Conservation (phyloP, 2,888 invertebrate species). For the Xanthorhoe designata region DNA sequence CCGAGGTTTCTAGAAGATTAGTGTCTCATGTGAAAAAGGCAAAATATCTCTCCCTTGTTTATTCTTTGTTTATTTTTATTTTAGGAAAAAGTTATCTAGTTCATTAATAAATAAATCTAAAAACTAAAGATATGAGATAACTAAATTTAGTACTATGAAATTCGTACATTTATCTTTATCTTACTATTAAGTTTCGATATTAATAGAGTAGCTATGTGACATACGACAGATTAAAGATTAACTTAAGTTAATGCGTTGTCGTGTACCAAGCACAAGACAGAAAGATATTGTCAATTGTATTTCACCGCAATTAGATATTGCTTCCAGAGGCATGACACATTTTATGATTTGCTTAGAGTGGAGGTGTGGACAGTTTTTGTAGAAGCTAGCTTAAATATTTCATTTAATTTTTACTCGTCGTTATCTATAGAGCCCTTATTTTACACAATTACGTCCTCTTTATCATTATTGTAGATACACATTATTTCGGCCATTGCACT, state of each 20-base stretch:
- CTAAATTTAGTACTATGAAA: background rate
- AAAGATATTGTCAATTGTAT: conserved; percentile 23
- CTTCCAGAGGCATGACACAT: conserved; percentile 38
- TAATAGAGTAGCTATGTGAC: background rate
- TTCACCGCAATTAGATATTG: conserved; percentile 31
- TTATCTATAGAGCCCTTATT: conserved; percentile 21
- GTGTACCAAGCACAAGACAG: conserved; percentile 42
- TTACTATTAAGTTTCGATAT: background rate
- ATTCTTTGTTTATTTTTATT: too few relatives aligned
- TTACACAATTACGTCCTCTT: conserved; percentile 15
- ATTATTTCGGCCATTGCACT: conserved; percentile 2
- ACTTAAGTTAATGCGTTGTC: conserved; percentile 26
- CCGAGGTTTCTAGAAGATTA: too few relatives aligned
- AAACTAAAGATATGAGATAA: background rate
- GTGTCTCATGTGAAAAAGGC: too few relatives aligned
- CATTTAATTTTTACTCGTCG: conserved; percentile 17
- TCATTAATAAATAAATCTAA: background rate
- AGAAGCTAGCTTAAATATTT: conserved; percentile 17
- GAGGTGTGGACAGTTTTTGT: conserved; percentile 36
- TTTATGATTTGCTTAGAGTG: conserved; percentile 36
- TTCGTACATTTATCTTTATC: background rate
- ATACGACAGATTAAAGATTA: background rate
- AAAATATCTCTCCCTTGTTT: too few relatives aligned
- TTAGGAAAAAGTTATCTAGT: background rate
- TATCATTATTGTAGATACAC: conserved; percentile 10